A percentile compares a stretch with the other conserved stretches of the same genome.
These are phyloP conservation scores for Paguma larvata DNA, from an alignment of 2,797 vertebrate genomes.

Conservation along the genomic window DNA sequence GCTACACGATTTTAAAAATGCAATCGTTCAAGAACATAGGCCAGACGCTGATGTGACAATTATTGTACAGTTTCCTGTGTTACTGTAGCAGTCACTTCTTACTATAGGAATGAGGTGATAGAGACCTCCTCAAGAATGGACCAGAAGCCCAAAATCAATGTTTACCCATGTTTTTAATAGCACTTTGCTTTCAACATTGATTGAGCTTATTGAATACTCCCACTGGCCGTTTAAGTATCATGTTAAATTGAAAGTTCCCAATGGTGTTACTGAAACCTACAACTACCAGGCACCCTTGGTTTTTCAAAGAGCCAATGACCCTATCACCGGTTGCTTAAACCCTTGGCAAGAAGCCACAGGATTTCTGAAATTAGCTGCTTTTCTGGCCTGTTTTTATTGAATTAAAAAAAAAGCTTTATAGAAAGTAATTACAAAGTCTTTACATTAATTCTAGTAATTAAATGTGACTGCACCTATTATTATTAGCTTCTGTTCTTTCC, in stretches of 20 bases:
- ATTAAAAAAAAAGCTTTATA: conserved; percentile 50
- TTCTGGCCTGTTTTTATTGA: conserved; percentile 69
- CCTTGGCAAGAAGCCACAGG: conserved; percentile 55
- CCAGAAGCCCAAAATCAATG: conserved; percentile 70
- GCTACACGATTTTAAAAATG: conserved; percentile 53
- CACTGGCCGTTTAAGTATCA: conserved; percentile 62
- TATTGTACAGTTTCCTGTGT: background rate
- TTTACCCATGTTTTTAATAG: conserved; percentile 75
- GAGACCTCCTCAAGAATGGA: conserved; percentile 21
- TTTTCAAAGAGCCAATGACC: conserved; percentile 71
- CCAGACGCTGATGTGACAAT: background rate
- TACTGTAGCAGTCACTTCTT: background rate
- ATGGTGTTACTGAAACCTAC: conserved; percentile 68
- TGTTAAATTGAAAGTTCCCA: conserved; percentile 70
- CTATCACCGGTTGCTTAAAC: conserved; percentile 56
- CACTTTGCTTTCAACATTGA: conserved; percentile 73
- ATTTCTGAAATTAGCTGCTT: conserved; percentile 76
- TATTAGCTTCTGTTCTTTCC: conserved; percentile 70
- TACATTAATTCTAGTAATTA: conserved; percentile 82
- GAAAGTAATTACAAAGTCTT: conserved; percentile 80
- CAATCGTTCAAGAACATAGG: background rate
- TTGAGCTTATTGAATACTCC: conserved; percentile 73
- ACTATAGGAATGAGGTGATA: conserved; percentile 10
- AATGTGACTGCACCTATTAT: conserved; percentile 74
- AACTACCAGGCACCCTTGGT: conserved; percentile 59